Conservation (phyloP, 2,797 vertebrate species). For the Danio albolineatus region DNA sequence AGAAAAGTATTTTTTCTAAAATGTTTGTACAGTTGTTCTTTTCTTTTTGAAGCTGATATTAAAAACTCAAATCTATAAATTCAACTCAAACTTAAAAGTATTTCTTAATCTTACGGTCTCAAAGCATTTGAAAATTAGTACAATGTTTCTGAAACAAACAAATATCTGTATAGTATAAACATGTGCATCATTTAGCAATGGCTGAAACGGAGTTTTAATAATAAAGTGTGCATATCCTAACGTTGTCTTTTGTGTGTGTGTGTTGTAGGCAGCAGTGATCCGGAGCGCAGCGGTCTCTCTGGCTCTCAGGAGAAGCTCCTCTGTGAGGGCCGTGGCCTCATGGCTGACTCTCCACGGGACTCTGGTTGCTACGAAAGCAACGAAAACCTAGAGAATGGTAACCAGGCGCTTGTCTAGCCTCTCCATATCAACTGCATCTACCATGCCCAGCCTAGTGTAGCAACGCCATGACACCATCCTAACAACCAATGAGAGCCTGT, state of each 20-base stretch:
- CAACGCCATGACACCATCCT: slow-evolving; percentile 62
- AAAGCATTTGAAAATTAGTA: too few relatives aligned
- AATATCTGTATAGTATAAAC: not conserved
- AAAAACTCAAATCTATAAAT: too few relatives aligned
- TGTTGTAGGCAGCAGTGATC: slow-evolving; percentile 92
- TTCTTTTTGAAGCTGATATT: too few relatives aligned
- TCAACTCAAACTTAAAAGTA: too few relatives aligned
- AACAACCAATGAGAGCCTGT: slow-evolving; percentile 65
- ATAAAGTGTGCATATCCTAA: not conserved
- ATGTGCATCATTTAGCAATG: not conserved
- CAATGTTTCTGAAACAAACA: not conserved
- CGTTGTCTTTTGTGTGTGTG: slow-evolving; percentile 38
- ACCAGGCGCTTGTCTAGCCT: slow-evolving; percentile 70
- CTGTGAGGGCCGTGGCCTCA: slow-evolving; percentile 84
- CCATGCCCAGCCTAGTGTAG: slow-evolving; percentile 58
- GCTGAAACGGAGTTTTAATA: too few relatives aligned
- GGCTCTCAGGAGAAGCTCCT: slow-evolving; percentile 97
- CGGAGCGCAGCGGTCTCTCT: slow-evolving; percentile 82
- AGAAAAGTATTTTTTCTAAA: too few relatives aligned
- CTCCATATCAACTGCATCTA: slow-evolving; percentile 53
- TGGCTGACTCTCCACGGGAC: slow-evolving; percentile 93
- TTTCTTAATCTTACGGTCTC: too few relatives aligned
- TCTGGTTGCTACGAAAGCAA: slow-evolving; percentile 99
- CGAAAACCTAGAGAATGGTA: slow-evolving; percentile 98
- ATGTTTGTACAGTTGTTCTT: too few relatives aligned